phyloP scores from a whole-genome alignment of 2,113 vertebrate species.

The Microtus montanus region DNA sequence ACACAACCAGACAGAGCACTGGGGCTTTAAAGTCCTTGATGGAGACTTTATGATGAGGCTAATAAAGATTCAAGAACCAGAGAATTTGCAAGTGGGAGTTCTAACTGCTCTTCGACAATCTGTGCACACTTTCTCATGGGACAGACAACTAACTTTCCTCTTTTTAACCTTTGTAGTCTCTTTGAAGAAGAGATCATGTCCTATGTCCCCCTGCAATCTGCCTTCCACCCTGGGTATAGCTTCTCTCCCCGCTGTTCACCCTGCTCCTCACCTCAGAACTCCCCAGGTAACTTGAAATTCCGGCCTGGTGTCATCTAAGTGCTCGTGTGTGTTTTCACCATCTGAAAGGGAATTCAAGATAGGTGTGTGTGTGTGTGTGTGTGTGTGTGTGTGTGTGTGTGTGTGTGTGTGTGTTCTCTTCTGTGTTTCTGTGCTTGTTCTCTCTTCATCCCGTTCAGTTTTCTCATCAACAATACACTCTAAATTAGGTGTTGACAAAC shows the following conservation, averaged over 20 bases:
- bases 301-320: neutral
- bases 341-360: neutral
- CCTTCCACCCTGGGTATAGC: slow-evolving; percentile 93
- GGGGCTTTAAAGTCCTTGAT: neutral
- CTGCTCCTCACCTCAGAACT: slow-evolving; percentile 96
- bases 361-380: no score
- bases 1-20: neutral
- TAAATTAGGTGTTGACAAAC: neutral
- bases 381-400: neutral
- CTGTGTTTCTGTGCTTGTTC: neutral
- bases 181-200: slow-evolving; percentile 99
- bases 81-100: neutral
- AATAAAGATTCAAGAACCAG: neutral
- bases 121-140: neutral
- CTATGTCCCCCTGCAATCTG: slow-evolving; percentile 91
- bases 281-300: slow-evolving; percentile 90
- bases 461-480: neutral
- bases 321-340: neutral
- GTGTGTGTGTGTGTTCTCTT: neutral
- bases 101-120: neutral
- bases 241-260: slow-evolving; percentile 98
- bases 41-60: neutral
- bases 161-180: slow-evolving; percentile 86
- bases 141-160: neutral
- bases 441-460: neutral